A percentile compares a stretch with the other conserved stretches of the same genome.
Conservation (phyloP, 1,140 invertebrate species). For the Heliothis virescens region DNA sequence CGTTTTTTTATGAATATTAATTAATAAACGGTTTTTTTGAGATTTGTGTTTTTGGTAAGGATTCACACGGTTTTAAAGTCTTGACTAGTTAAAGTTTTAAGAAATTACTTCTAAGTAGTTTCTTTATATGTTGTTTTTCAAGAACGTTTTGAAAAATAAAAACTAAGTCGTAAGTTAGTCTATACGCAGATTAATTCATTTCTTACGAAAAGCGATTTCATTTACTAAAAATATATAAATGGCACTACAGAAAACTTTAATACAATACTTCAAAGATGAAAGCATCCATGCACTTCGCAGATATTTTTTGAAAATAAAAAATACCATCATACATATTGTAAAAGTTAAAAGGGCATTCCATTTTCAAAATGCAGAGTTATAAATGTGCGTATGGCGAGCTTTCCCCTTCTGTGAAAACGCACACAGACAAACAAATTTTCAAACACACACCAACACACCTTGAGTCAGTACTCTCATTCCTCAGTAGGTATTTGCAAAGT, state of each 20-base stretch:
- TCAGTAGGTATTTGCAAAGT: conserved; percentile 21
- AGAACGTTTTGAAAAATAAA: too few species aligned
- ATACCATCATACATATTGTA: conserved; percentile 68
- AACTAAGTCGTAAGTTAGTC: too few species aligned
- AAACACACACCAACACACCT: conserved; percentile 50
- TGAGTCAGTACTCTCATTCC: too few species aligned
- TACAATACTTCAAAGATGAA: conserved; percentile 1
- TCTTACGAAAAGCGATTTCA: too few species aligned
- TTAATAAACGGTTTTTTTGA: conserved; percentile 40
- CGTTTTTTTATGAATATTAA: conserved; percentile 51
- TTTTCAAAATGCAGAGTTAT: conserved; percentile 74
- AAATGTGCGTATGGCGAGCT: conserved; percentile 62
- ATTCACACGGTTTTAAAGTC: conserved; percentile 21
- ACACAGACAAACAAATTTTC: conserved; percentile 58
- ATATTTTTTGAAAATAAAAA: conserved; percentile 46
- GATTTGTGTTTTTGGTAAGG: neutral
- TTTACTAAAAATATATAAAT: too few species aligned
- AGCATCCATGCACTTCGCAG: conserved; percentile 24
- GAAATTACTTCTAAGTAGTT: neutral
- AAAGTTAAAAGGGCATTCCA: conserved; percentile 77
- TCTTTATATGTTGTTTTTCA: too few species aligned
- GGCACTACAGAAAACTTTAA: too few species aligned
- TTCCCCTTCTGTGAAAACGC: conserved; percentile 73
- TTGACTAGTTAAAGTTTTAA: neutral
- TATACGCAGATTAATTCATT: too few species aligned